Base-by-base conservation (phyloP, 2,888 invertebrate genomes). In the Trichopoda pennipes region DNA sequence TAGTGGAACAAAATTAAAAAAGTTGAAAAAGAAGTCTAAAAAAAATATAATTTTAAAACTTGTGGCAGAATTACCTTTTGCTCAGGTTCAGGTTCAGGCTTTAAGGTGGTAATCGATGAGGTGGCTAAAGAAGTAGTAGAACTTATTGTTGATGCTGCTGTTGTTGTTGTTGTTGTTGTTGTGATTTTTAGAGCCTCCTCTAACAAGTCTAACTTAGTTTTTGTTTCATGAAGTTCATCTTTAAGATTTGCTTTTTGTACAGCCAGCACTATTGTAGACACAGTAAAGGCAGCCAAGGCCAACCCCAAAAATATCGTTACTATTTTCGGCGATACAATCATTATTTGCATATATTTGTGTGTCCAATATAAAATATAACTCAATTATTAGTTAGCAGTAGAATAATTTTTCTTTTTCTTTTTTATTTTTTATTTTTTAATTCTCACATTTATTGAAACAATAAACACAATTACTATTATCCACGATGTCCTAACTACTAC, bases 261-360 rank as follows among this genome's bases (percentile, higher is more conserved):
- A 1, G 92, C 92, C 61, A 94, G 87, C 12, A 92, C 91, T 72
- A 93, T 91, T 0, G 93, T 93, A 0, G 93, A 91, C 14, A 93
- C 89, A 2, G 92, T 89, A 32, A 94, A 92, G 42, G 89, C 90
- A 1, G 88, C 88, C 8, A 90, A 84, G 4, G 89, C 87, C 70
- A 90, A 84, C 44, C 88, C 86, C 63, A 91, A 85, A 3, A 81
- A 83, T 70, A 90, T 88, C 16, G 88, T 76, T 3, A 90, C 83
- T 64, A 88, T 42, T 77, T 90, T 90, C 0, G 87, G 86, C 3
- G 88, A 87, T 32, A 90, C 84, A 66, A 90, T 87, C 90, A 90
- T 90, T 63, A 35, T 83, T 4, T 2, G 14, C 4, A 12, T 28
- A 7, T 28, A 7, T 28, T 28, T 28, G 6, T 28, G n/a, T n/a